phyloP scores from a whole-genome alignment of 2,113 vertebrate species.

The Tursiops truncatus region DNA sequence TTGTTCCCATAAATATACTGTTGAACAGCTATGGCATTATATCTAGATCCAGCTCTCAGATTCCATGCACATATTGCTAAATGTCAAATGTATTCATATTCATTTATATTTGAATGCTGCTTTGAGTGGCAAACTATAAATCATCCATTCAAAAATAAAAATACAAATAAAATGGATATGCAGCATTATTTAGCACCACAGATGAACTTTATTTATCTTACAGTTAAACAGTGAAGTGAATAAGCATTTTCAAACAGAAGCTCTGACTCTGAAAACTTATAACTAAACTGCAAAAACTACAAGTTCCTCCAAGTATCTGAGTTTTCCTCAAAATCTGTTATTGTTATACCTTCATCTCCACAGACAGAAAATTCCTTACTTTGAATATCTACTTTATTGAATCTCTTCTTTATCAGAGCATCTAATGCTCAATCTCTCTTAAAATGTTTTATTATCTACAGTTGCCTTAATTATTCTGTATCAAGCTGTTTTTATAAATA shows the following conservation, averaged over 20 bases:
- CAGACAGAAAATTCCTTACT: neutral
- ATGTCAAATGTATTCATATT: conserved; percentile 75
- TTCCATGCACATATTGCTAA: conserved; percentile 73
- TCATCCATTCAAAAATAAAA: conserved; percentile 76
- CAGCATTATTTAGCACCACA: conserved; percentile 65
- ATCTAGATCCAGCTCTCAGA: conserved; percentile 59
- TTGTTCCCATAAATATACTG: conserved; percentile 63
- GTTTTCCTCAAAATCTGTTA: neutral
- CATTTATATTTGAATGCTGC: conserved; percentile 71
- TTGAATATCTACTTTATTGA: neutral
- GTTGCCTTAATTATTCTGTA: neutral
- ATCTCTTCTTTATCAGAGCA: neutral
- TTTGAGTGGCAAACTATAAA: conserved; percentile 65
- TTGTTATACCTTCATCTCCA: neutral
- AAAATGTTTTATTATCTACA: neutral
- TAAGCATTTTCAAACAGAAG: conserved; percentile 68
- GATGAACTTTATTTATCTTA: conserved; percentile 73
- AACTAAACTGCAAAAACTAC: conserved; percentile 30
- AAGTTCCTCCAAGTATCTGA: neutral
- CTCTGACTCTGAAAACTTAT: conserved; percentile 48
- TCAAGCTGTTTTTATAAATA: neutral
- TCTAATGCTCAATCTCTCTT: neutral
- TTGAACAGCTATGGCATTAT: conserved; percentile 60
- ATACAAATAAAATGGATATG: conserved; percentile 61
- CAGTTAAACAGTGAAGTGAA: conserved; percentile 57